phyloP scores from a whole-genome alignment of 2,888 invertebrate genomes.

The Trachelus tabidus region DNA sequence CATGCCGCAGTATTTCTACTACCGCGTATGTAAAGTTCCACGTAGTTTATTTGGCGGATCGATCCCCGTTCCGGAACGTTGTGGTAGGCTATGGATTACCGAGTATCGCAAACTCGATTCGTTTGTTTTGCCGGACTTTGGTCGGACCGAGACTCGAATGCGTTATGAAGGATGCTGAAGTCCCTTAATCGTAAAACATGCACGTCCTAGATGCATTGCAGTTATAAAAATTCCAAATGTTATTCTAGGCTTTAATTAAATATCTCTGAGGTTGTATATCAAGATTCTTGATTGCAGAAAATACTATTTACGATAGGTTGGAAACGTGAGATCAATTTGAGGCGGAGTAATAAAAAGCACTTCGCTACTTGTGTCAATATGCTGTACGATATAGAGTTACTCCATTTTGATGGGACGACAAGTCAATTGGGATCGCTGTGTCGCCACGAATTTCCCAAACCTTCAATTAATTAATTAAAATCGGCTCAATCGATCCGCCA shows the following conservation, averaged over 20 bases:
- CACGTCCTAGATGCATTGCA: not conserved
- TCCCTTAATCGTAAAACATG: not conserved
- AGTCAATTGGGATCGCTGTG: slow-evolving; percentile 11
- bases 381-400: slow-evolving; percentile 22
- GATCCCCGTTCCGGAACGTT: slow-evolving; percentile 19
- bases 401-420: slow-evolving; percentile 20
- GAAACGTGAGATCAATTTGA: not conserved
- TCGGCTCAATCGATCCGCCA: slow-evolving; percentile 17
- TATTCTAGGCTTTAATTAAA: not conserved
- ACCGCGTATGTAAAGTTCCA: slow-evolving; percentile 29
- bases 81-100: slow-evolving; percentile 29
- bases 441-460: not conserved
- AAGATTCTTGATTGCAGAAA: not conserved
- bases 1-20: slow-evolving; percentile 24
- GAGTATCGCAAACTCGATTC: slow-evolving; percentile 7
- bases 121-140: not conserved
- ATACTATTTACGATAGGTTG: not conserved
- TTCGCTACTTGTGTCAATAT: slow-evolving; percentile 3
- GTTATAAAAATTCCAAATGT: not conserved
- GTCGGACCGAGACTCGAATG: not conserved
- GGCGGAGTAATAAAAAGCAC: not conserved
- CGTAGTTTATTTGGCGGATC: slow-evolving; percentile 39
- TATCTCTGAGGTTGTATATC: not conserved
- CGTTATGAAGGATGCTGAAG: not conserved
- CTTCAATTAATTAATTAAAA: slow-evolving; percentile 27